Base-by-base conservation (phyloP, 2,113 vertebrate genomes). In the Apteryx owenii region DNA sequence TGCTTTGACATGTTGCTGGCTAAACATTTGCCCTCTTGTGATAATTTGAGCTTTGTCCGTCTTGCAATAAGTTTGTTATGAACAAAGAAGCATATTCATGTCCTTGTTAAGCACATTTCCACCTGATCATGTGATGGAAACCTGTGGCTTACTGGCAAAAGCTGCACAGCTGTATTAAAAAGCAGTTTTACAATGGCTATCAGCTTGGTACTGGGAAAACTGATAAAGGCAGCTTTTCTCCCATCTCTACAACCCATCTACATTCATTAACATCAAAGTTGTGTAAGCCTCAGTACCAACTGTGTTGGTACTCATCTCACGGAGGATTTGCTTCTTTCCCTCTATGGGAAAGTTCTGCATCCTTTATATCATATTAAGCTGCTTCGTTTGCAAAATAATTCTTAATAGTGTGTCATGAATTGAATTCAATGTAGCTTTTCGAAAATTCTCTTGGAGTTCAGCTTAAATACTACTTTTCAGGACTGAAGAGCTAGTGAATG, bases 321-420 rank as follows among this genome's bases (percentile, higher is more conserved):
- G 42, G 93, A 96, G 96, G 96, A 98, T 97, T 98, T 98, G 94
- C 93, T 95, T 89, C 95, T 97, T 97, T 96, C 76, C 84, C 95
- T 87, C 89, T 96, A 94, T 98, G 97, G 95, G 97, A 98, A 98
- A 97, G 93, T 97, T 97, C 93, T 96, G 72, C 94, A 72, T 97
- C 96, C 96, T 96, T 97, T 97, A 97, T 97, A 97, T 98, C 96
- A 98, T 98, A 97, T 97, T 97, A 98, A 97, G 96, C 94, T 97
- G 94, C 93, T 97, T 97, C 95, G 94, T 97, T 97, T 97, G 95
- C 91, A 96, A 97, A 97, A 94, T 97, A 96, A 96, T 97, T 98
- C 97, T 95, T 96, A 93, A 88, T 97, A 85, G 96, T 95, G 81
- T 97, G 95, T 92, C 92, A 75, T 88, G 89, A 94, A 96, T 85